A percentile compares a stretch with the other conserved stretches of the same genome.
These are phyloP conservation scores for Pseudolaguvia tuberculata DNA, from an alignment of 2,113 vertebrate genomes.

Conservation along the genomic window DNA sequence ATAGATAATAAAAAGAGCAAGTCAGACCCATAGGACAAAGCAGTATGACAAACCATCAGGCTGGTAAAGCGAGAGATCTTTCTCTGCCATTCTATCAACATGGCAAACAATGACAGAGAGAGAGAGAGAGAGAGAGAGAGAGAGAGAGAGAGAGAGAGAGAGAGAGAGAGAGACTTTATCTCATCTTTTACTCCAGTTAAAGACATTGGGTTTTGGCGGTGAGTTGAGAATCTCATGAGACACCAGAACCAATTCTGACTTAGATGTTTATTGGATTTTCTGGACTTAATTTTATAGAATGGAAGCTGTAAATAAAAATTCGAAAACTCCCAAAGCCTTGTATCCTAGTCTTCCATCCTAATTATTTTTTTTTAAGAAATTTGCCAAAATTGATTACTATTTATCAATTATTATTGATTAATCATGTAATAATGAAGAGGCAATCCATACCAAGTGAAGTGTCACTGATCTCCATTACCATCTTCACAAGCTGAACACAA, in stretches of 20 bases:
- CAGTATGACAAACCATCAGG: slow-evolving; percentile 18
- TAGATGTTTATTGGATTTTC: neutral
- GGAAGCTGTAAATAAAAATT: neutral
- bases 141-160: slow-evolving; percentile 53
- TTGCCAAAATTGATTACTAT: too few relatives aligned
- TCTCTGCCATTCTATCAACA: slow-evolving; percentile 60
- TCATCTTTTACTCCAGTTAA: slow-evolving; percentile 65
- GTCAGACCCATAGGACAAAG: slow-evolving; percentile 24
- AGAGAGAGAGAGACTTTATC: slow-evolving; percentile 57
- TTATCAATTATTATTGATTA: neutral
- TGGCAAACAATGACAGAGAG: slow-evolving; percentile 53
- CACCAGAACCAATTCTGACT: neutral
- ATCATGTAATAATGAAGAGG: neutral
- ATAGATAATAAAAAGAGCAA: slow-evolving; percentile 24
- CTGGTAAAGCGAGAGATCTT: slow-evolving; percentile 10
- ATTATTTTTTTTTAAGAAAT: neutral
- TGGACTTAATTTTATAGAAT: neutral
- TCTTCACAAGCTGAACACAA: neutral
- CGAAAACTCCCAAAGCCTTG: too few relatives aligned
- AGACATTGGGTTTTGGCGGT: slow-evolving; percentile 61
- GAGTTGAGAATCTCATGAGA: slow-evolving; percentile 35
- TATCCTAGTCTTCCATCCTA: neutral
- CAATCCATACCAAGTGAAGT: neutral
- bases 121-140: slow-evolving; percentile 51
- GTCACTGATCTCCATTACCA: neutral